These are phyloP conservation scores for Ctenoplectra terminalis DNA, from an alignment of 1,140 invertebrate species.

Conservation along the genomic window DNA sequence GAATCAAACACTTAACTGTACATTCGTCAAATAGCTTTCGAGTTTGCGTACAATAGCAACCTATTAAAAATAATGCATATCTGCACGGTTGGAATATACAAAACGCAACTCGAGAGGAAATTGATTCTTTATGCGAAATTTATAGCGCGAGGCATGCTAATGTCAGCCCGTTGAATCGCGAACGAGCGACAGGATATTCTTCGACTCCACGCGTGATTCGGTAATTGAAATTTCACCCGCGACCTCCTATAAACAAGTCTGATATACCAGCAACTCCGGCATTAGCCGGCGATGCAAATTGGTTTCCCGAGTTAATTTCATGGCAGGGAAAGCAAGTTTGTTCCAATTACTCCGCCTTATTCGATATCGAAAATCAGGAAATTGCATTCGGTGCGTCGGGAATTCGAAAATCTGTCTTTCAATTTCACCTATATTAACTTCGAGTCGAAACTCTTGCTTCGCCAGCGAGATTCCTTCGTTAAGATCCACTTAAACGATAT, in stretches of 20 bases:
- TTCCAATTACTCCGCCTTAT: conserved; percentile 41
- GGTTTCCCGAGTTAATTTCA: conserved; percentile 66
- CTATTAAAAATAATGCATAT: background rate
- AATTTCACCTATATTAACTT: background rate
- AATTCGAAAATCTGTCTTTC: conserved; percentile 11
- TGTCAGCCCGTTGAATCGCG: background rate
- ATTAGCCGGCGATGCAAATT: conserved; percentile 62
- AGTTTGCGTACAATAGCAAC: background rate
- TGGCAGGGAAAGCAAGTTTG: conserved; percentile 38
- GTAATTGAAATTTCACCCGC: conserved; percentile 61
- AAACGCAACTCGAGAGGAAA: background rate
- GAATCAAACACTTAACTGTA: too few species aligned
- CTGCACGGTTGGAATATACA: background rate
- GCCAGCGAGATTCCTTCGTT: background rate
- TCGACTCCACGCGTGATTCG: conserved; percentile 32
- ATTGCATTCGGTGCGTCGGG: conserved; percentile 28
- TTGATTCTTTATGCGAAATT: conserved; percentile 6
- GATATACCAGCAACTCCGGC: conserved; percentile 39
- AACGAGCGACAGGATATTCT: background rate
- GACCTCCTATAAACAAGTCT: conserved; percentile 43
- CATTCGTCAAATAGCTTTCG: too few species aligned
- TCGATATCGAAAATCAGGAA: conserved; percentile 54
- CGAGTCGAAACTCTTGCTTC: background rate
- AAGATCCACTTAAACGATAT: background rate
- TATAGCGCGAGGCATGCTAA: background rate